Conservation (phyloP, 2,797 vertebrate species). For the Microctenopoma lineatum region DNA sequence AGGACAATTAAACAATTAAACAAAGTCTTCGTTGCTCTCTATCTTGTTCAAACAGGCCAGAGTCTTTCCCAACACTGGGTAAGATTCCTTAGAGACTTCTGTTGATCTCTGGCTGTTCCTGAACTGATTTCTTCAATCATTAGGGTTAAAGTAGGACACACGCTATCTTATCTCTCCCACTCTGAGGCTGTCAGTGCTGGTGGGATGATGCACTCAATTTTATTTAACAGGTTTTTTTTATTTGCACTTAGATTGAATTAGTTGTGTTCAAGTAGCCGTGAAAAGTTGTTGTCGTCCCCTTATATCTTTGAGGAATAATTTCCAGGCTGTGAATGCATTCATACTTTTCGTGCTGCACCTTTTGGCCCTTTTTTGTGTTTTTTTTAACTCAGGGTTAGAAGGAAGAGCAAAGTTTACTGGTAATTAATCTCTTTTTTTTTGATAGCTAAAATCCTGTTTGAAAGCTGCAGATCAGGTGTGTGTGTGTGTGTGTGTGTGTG, state of each 20-base stretch:
- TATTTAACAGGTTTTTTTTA: not conserved
- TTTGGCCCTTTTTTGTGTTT: conserved; percentile 5
- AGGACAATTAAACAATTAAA: not conserved
- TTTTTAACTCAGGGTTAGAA: not conserved
- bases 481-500: conserved; percentile 3
- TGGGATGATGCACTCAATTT: not conserved
- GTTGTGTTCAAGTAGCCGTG: not conserved
- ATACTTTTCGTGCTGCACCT: conserved; percentile 2
- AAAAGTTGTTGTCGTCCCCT: not conserved
- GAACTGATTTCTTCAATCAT: conserved; percentile 11
- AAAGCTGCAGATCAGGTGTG: conserved; percentile 34
- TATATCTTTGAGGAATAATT: conserved; percentile 1
- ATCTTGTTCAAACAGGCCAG: conserved; percentile 63
- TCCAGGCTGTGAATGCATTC: not conserved
- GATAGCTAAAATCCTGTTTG: conserved; percentile 68
- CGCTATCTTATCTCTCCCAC: conserved; percentile 6
- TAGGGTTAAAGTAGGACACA: not conserved
- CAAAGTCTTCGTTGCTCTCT: conserved; percentile 7
- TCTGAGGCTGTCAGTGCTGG: not conserved
- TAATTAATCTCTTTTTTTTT: conserved; percentile 32
- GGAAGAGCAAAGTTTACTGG: conserved; percentile 46
- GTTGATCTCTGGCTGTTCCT: not conserved
- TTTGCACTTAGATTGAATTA: not conserved
- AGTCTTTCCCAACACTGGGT: conserved; percentile 39
- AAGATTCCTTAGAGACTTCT: conserved; percentile 9